Conservation (phyloP, 2,888 invertebrate species). For the Prostheceraeus crozeri region DNA sequence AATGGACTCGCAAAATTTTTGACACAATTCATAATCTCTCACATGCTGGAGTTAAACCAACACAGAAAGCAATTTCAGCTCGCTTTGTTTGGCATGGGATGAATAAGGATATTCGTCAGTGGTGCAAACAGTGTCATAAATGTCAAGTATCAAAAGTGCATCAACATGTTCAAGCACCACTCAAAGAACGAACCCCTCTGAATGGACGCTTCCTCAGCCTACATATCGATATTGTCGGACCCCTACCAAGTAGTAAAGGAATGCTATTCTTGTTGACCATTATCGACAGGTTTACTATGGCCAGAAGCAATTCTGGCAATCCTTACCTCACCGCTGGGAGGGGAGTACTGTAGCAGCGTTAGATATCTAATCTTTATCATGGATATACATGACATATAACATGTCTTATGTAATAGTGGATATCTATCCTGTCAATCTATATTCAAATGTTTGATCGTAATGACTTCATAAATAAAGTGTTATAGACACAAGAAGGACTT, state of each 20-base stretch:
- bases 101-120: constrained; percentile 44
- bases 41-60: constrained; percentile 9
- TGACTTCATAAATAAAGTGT: too few relatives aligned
- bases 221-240: constrained; percentile 57
- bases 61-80: constrained; percentile 33
- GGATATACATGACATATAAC: too few relatives aligned
- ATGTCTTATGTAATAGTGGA: too few relatives aligned
- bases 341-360: too few relatives aligned
- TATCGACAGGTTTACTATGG: constrained; percentile 45
- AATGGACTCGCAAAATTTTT: constrained; percentile 9
- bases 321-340: too few relatives aligned
- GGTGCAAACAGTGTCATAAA: constrained; percentile 44
- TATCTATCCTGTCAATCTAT: too few relatives aligned
- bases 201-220: constrained; percentile 51
- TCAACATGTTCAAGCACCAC: constrained; percentile 44
- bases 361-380: too few relatives aligned
- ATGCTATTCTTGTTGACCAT: constrained; percentile 43
- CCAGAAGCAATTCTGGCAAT: constrained; percentile 37
- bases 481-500: too few relatives aligned
- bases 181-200: constrained; percentile 29
- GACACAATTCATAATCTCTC: constrained; percentile 20
- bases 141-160: constrained; percentile 50
- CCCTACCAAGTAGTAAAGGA: constrained; percentile 45
- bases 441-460: too few relatives aligned
- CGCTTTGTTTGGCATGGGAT: constrained; percentile 27